phyloP scores from a whole-genome alignment of 2,113 vertebrate genomes.

The western clawed frog (Xenopus tropicalis) region DNA sequence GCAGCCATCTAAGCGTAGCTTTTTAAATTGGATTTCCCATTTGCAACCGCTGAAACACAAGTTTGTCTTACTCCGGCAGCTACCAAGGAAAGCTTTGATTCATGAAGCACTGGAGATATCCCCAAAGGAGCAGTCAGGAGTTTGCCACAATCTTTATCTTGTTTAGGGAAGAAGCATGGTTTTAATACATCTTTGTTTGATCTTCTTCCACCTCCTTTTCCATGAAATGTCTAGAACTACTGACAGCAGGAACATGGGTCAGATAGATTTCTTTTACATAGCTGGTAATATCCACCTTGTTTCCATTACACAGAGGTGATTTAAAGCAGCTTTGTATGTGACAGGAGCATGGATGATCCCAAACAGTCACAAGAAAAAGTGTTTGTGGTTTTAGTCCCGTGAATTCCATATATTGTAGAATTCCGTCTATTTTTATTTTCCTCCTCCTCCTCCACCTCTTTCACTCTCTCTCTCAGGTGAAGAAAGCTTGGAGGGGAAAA shows the following conservation, averaged over 20 bases:
- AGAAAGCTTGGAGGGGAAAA: no score
- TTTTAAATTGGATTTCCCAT: neutral
- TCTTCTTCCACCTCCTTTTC: conserved; percentile 20
- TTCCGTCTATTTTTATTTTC: no score
- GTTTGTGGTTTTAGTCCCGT: no score
- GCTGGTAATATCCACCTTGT: conserved; percentile 8
- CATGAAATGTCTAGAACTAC: conserved; percentile 37
- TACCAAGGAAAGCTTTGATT: conserved; percentile 23
- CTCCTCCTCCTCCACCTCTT: no score
- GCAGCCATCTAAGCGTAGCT: conserved; percentile 15
- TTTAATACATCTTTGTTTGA: conserved; percentile 56
- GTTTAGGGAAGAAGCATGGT: conserved; percentile 47
- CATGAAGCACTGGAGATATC: conserved; percentile 41
- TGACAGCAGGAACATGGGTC: conserved; percentile 43
- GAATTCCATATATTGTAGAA: no score
- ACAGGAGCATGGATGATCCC: conserved; percentile 9
- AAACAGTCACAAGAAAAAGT: no score
- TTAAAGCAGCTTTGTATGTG: conserved; percentile 26
- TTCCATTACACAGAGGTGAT: neutral
- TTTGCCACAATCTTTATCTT: conserved; percentile 52
- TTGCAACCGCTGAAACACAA: conserved; percentile 32
- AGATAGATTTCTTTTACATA: neutral
- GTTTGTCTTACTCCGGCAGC: conserved; percentile 23
- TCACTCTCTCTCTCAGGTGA: no score
- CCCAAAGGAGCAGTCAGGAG: conserved; percentile 45